Percentiles rank a stretch among this genome's conserved stretches.
These are phyloP conservation scores for Aythya baeri DNA, from an alignment of 2,113 vertebrate genomes.

Conservation along the genomic window DNA sequence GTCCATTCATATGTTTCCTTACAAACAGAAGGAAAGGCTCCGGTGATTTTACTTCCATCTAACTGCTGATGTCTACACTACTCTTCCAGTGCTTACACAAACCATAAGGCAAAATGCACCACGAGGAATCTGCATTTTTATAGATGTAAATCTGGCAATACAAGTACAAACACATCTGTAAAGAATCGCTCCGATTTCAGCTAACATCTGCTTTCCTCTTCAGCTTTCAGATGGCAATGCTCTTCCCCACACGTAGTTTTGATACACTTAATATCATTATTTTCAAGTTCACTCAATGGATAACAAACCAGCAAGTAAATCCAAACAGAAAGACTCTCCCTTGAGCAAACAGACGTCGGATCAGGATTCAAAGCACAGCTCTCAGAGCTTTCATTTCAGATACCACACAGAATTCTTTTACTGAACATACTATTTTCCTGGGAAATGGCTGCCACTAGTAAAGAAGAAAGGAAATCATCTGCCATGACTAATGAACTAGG, in stretches of 20 bases:
- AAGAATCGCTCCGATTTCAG: neutral
- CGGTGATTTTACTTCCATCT: neutral
- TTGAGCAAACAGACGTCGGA: neutral
- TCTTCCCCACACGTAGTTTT: neutral
- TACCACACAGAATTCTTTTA: neutral
- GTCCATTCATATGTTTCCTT: neutral
- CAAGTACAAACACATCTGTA: neutral
- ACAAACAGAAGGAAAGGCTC: neutral
- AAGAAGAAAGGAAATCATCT: neutral
- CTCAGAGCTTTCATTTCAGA: neutral
- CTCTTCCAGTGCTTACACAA: neutral
- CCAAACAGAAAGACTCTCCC: neutral
- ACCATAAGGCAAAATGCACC: neutral
- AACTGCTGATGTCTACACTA: neutral
- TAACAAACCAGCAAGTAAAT: constrained; percentile 3
- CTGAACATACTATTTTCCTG: neutral
- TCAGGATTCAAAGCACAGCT: neutral
- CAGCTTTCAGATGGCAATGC: neutral
- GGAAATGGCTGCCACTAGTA: neutral
- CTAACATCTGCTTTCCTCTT: neutral
- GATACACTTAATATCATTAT: neutral
- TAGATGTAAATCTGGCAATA: neutral
- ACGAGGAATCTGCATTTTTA: neutral
- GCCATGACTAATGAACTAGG: neutral
- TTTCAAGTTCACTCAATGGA: neutral